phyloP scores from a whole-genome alignment of 2,888 invertebrate species.

The Candidula unifasciata region DNA sequence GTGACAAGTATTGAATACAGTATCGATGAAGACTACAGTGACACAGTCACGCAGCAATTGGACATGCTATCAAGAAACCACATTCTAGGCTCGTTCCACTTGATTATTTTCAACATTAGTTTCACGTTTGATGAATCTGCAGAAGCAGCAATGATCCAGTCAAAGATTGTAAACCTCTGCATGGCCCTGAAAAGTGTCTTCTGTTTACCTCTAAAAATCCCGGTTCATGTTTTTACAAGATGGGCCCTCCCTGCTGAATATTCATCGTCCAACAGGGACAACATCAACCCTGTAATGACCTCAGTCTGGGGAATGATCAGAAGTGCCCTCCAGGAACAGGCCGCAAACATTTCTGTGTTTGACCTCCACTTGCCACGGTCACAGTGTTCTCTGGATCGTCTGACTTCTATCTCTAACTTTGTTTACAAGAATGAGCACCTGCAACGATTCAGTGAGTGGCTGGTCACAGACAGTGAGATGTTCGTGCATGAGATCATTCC shows the following conservation, averaged over 20 bases:
- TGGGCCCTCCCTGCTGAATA: conserved; percentile 38
- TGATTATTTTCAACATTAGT: conserved; percentile 27
- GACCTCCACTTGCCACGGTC: conserved; percentile 50
- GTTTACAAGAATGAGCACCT: conserved; percentile 25
- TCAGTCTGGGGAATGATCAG: conserved; percentile 55
- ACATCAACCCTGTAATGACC: conserved; percentile 48
- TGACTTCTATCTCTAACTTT: conserved; percentile 32
- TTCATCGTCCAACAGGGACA: background rate
- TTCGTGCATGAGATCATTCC: conserved; percentile 48
- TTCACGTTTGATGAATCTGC: conserved; percentile 28
- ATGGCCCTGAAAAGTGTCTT: conserved; percentile 35
- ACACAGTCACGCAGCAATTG: background rate
- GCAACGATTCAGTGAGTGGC: conserved; percentile 41
- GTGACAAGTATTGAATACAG: background rate
- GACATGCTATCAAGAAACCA: background rate
- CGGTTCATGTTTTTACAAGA: conserved; percentile 44
- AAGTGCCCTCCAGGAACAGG: conserved; percentile 50
- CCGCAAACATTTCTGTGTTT: conserved; percentile 36
- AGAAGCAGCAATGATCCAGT: conserved; percentile 10
- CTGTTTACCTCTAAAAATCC: conserved; percentile 21
- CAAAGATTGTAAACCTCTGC: conserved; percentile 25
- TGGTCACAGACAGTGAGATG: conserved; percentile 36
- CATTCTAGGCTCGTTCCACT: background rate
- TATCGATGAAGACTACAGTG: background rate
- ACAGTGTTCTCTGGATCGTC: conserved; percentile 7